Evolutionary conservation across 2,888 invertebrate genomes (phyloP).

Genomic region (Coenonympha arcania): DNA sequence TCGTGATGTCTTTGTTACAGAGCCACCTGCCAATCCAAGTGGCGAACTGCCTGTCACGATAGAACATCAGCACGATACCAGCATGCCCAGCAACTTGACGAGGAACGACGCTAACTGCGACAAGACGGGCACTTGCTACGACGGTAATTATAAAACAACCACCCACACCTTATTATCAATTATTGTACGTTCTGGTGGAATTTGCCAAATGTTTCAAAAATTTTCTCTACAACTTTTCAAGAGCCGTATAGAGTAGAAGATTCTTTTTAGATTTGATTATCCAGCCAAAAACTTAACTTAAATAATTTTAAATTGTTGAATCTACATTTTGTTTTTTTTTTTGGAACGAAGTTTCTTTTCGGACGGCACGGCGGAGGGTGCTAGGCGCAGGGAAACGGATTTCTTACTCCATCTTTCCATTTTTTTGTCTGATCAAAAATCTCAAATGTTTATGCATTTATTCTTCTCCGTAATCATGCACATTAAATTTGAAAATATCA

Average conservation of each 20-base stretch:
- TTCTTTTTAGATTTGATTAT: too few species aligned
- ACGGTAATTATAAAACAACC: constrained; percentile 77
- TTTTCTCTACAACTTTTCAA: too few species aligned
- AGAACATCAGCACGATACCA: constrained; percentile 84
- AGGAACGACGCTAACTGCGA: constrained; percentile 91
- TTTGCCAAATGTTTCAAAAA: neutral
- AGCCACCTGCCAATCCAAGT: constrained; percentile 61
- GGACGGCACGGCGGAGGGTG: too few species aligned
- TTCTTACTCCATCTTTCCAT: too few species aligned
- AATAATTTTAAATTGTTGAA: too few species aligned
- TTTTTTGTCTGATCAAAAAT: too few species aligned
- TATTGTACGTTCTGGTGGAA: neutral
- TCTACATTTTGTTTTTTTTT: too few species aligned
- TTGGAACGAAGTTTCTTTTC: too few species aligned
- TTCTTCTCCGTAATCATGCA: neutral
- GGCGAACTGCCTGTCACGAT: constrained; percentile 81
- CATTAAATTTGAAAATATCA: neutral
- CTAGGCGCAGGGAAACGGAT: too few species aligned
- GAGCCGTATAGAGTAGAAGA: too few species aligned
- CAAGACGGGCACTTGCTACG: constrained; percentile 95
- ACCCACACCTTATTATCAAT: neutral
- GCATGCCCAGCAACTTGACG: constrained; percentile 79
- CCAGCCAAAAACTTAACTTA: too few species aligned
- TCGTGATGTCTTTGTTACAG: constrained; percentile 49
- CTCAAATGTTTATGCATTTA: too few species aligned